Conservation (phyloP, 2,797 vertebrate species). For the Bovichtus variegatus region DNA sequence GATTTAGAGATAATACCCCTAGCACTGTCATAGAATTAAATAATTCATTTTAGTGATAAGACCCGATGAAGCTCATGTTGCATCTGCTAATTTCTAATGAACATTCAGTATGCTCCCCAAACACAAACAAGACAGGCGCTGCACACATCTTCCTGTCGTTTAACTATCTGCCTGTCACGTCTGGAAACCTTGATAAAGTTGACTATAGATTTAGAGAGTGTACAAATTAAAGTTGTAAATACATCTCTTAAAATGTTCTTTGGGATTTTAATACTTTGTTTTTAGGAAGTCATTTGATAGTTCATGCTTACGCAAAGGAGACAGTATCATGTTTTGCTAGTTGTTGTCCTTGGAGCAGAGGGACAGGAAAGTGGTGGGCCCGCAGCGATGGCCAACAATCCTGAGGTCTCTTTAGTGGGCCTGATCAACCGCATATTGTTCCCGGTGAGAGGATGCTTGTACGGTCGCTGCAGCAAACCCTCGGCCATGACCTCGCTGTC, state of each 20-base stretch:
- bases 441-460: constrained; percentile 54
- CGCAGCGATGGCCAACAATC: constrained; percentile 73
- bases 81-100: constrained; percentile 1
- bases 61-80: not conserved
- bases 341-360: constrained; percentile 77
- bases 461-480: constrained; percentile 34
- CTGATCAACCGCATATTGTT: constrained; percentile 70
- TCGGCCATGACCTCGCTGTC: constrained; percentile 64
- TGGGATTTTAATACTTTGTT: constrained; percentile 38
- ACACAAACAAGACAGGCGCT: not conserved
- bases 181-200: not conserved
- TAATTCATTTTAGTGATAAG: constrained; percentile 1
- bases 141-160: not conserved
- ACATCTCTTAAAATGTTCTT: constrained; percentile 5
- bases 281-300: constrained; percentile 41
- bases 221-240: constrained; percentile 23
- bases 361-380: constrained; percentile 63
- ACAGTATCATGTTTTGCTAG: constrained; percentile 68
- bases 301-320: constrained; percentile 52
- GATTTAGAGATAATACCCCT: too few relatives aligned
- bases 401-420: constrained; percentile 75
- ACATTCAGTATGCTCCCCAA: not conserved
- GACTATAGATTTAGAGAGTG: constrained; percentile 25
- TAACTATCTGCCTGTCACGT: not conserved
- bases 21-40: not conserved